phyloP scores from a whole-genome alignment of 2,888 invertebrate species.

The Cephus runcator region DNA sequence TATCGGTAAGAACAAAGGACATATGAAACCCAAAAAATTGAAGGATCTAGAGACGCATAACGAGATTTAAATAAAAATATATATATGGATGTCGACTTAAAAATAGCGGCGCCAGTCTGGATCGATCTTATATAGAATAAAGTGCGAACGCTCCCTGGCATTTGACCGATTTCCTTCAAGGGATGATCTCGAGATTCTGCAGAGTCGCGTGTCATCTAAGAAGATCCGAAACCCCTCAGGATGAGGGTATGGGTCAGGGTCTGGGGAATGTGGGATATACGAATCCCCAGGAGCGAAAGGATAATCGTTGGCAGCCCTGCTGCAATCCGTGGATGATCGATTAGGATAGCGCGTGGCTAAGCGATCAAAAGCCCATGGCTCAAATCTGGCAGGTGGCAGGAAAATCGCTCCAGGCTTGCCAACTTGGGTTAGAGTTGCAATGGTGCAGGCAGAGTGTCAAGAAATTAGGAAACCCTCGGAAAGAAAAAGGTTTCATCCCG shows the following conservation, averaged over 20 bases:
- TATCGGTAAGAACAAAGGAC: not conserved
- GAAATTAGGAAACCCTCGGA: not conserved
- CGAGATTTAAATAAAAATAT: not conserved
- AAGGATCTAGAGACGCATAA: not conserved
- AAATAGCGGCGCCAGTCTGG: not conserved
- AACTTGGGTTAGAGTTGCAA: not conserved
- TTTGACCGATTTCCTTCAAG: not conserved
- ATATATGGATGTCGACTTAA: not conserved
- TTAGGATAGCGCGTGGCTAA: not conserved
- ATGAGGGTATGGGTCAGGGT: not conserved
- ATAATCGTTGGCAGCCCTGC: constrained; percentile 1
- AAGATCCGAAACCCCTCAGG: not conserved
- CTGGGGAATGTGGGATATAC: not conserved
- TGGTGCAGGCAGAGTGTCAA: not conserved
- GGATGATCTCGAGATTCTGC: not conserved
- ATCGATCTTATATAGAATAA: not conserved
- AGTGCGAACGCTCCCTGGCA: not conserved
- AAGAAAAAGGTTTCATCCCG: not conserved
- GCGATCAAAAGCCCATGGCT: constrained; percentile 1
- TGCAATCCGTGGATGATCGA: constrained; percentile 10
- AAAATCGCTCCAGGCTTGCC: not conserved
- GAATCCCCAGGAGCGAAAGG: not conserved
- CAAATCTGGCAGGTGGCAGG: not conserved
- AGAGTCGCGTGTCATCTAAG: not conserved
- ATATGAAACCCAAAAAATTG: not conserved